These are phyloP conservation scores for Cephus rjabovi DNA, from an alignment of 2,888 invertebrate species.

Conservation along the genomic window DNA sequence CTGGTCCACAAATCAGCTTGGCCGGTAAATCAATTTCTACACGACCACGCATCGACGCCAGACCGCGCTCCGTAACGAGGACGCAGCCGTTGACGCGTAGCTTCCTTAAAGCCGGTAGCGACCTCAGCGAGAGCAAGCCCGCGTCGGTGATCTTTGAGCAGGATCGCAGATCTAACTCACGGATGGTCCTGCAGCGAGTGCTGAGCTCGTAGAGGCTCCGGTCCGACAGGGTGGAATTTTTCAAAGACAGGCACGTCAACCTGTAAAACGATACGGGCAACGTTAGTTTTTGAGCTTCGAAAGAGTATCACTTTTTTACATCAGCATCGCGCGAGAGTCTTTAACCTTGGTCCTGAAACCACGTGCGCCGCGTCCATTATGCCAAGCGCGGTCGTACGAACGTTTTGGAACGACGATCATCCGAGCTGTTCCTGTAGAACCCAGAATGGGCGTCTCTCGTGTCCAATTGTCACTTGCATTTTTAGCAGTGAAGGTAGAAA, in stretches of 20 bases:
- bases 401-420: too few relatives aligned
- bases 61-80: slow-evolving; percentile 28
- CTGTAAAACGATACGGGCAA: slow-evolving; percentile 2
- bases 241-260: slow-evolving; percentile 22
- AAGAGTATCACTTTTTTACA: too few relatives aligned
- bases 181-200: slow-evolving; percentile 20
- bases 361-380: too few relatives aligned
- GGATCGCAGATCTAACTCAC: slow-evolving; percentile 23
- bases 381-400: too few relatives aligned
- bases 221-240: slow-evolving; percentile 26
- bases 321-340: too few relatives aligned
- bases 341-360: too few relatives aligned
- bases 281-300: too few relatives aligned
- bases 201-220: slow-evolving; percentile 20
- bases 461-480: too few relatives aligned
- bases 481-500: too few relatives aligned
- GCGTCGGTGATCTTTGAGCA: slow-evolving; percentile 30
- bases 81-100: slow-evolving; percentile 25
- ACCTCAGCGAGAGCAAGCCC: slow-evolving; percentile 24
- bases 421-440: too few relatives aligned
- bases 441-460: too few relatives aligned
- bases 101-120: slow-evolving; percentile 23
- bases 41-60: slow-evolving; percentile 25
- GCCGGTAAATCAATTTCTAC: slow-evolving; percentile 27
- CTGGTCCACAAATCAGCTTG: slow-evolving; percentile 28